Conservation (phyloP, 2,888 invertebrate species). For the Notodromas monacha region DNA sequence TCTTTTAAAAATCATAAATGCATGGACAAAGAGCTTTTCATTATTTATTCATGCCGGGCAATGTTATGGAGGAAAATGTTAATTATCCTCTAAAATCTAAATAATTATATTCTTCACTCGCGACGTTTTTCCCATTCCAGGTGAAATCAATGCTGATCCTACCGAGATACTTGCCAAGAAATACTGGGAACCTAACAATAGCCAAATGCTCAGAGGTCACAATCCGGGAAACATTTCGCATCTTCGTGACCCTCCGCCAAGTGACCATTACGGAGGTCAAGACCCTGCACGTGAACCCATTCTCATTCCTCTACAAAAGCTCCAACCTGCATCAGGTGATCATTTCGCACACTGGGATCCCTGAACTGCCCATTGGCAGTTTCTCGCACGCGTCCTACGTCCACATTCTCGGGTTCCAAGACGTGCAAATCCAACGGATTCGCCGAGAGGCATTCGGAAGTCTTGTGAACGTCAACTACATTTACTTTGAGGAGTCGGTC, state of each 20-base stretch:
- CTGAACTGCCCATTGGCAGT: neutral
- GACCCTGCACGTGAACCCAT: neutral
- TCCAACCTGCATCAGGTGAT: neutral
- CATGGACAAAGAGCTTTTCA: too few relatives aligned
- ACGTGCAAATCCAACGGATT: neutral
- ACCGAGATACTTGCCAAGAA: neutral
- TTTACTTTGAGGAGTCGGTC: neutral
- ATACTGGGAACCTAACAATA: slow-evolving; percentile 1
- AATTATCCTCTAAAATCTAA: too few relatives aligned
- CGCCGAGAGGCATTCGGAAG: neutral
- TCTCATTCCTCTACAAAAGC: neutral
- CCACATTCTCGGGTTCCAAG: neutral
- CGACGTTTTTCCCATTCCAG: neutral
- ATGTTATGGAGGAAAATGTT: too few relatives aligned
- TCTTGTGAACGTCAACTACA: neutral
- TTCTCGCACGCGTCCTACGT: neutral
- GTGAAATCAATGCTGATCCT: neutral
- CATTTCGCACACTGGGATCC: neutral
- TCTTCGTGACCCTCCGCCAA: neutral
- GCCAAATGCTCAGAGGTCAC: neutral
- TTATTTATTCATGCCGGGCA: too few relatives aligned
- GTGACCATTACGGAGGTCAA: neutral
- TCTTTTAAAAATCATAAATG: too few relatives aligned
- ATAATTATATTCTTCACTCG: too few relatives aligned
- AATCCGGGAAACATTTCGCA: neutral